Conservation (phyloP, 1,140 invertebrate species). For the Odontomachus brunneus region DNA sequence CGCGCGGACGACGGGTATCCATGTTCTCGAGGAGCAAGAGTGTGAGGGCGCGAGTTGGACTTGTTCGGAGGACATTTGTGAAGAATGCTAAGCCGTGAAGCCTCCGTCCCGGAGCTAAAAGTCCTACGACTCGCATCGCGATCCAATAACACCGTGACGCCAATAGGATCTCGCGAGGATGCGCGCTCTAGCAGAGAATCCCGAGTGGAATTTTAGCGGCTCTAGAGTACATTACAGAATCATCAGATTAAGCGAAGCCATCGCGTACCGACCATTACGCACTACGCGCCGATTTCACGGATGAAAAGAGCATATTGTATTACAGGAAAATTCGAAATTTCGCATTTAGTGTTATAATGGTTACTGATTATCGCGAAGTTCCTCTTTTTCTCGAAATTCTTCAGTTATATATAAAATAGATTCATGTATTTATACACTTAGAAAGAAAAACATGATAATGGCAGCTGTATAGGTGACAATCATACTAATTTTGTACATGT, state of each 20-base stretch:
- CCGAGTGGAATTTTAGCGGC: constrained; percentile 48
- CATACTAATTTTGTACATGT: too few relatives aligned
- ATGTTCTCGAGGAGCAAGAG: constrained; percentile 58
- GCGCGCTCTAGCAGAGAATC: neutral
- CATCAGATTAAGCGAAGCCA: constrained; percentile 14
- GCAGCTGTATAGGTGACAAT: too few relatives aligned
- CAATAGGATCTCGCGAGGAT: constrained; percentile 44
- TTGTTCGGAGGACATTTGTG: constrained; percentile 51
- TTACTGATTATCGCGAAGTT: constrained; percentile 13
- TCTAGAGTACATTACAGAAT: constrained; percentile 33
- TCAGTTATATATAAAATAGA: too few relatives aligned
- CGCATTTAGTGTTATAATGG: neutral
- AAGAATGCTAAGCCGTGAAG: constrained; percentile 69
- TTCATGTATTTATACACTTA: too few relatives aligned
- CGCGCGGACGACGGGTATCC: too few relatives aligned
- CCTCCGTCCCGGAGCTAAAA: constrained; percentile 54
- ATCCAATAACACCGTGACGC: constrained; percentile 64
- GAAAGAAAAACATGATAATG: too few relatives aligned
- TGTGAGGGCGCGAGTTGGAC: constrained; percentile 65
- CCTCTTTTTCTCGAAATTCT: neutral
- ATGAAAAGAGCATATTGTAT: constrained; percentile 7
- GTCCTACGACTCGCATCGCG: constrained; percentile 52
- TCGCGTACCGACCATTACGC: constrained; percentile 12
- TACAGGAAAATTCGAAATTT: neutral
- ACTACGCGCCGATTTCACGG: neutral